A percentile compares a stretch with the other conserved stretches of the same genome.
These are phyloP conservation scores for Heliconius sara DNA, from an alignment of 2,888 invertebrate species.

Conservation along the genomic window DNA sequence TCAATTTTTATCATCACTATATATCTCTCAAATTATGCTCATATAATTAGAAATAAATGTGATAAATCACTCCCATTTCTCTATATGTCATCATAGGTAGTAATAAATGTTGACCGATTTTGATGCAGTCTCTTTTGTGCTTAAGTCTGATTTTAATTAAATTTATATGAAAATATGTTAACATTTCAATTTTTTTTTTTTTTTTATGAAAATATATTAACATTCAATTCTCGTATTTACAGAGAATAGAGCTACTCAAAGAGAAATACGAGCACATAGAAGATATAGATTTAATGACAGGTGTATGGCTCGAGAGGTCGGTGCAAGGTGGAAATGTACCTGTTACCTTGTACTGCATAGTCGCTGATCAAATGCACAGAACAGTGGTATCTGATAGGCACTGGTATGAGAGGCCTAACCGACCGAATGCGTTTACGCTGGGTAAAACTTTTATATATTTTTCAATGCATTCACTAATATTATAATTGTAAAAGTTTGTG, in stretches of 20 bases:
- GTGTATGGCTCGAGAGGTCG: constrained; percentile 91
- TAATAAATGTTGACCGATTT: too few species aligned
- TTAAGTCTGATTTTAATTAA: background rate
- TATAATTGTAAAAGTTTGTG: background rate
- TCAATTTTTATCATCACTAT: too few species aligned
- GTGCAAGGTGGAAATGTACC: constrained; percentile 92
- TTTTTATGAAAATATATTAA: background rate
- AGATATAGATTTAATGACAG: constrained; percentile 94
- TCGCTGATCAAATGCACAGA: constrained; percentile 92
- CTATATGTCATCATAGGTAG: too few species aligned
- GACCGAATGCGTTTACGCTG: constrained; percentile 59
- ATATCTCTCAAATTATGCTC: too few species aligned
- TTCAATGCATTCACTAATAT: background rate
- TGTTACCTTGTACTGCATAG: constrained; percentile 92
- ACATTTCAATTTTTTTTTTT: too few species aligned
- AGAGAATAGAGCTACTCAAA: constrained; percentile 56
- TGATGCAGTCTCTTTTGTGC: background rate
- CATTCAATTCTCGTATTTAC: constrained; percentile 3
- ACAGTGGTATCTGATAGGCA: constrained; percentile 91
- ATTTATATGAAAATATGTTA: background rate
- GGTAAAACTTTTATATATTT: constrained; percentile 52
- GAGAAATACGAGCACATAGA: constrained; percentile 82
- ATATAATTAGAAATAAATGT: too few species aligned
- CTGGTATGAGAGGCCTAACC: constrained; percentile 82
- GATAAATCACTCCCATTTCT: too few species aligned